Evolutionary conservation across 2,113 vertebrate species (phyloP).

Genomic region (Saiga tatarica): DNA sequence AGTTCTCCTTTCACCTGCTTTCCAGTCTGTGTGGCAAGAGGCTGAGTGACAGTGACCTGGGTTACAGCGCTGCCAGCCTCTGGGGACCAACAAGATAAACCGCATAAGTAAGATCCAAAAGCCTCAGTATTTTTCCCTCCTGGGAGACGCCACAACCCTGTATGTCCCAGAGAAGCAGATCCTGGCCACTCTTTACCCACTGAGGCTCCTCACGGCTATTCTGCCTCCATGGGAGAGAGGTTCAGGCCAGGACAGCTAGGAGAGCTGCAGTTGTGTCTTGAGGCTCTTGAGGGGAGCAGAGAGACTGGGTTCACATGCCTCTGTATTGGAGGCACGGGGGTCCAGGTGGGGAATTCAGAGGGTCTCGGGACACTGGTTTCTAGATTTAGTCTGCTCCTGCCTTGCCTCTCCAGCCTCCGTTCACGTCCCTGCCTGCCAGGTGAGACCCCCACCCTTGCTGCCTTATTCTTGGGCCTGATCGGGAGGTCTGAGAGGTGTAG

Average conservation of each 20-base stretch:
- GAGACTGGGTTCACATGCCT: background rate
- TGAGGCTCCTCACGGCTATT: background rate
- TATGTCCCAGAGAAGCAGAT: background rate
- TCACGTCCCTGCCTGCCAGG: background rate
- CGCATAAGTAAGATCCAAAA: background rate
- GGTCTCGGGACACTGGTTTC: background rate
- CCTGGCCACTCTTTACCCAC: background rate
- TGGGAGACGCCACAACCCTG: fast-evolving
- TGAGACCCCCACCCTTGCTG: background rate
- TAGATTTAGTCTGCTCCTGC: background rate
- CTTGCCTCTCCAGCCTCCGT: background rate
- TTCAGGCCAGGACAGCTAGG: background rate
- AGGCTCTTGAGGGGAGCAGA: background rate
- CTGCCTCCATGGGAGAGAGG: background rate
- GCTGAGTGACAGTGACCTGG: background rate
- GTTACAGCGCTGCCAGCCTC: background rate
- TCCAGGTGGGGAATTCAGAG: background rate
- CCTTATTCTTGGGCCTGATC: background rate
- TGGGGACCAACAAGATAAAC: background rate
- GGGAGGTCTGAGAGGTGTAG: background rate
- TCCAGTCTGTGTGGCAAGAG: background rate
- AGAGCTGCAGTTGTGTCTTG: fast-evolving
- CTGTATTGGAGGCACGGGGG: background rate
- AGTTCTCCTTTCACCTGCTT: background rate
- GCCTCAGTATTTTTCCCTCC: background rate